Percentiles rank a stretch among this genome's conserved stretches.
Evolutionary conservation across 2,888 invertebrate species (phyloP).

Genomic region (Gandaritis pyraliata): DNA sequence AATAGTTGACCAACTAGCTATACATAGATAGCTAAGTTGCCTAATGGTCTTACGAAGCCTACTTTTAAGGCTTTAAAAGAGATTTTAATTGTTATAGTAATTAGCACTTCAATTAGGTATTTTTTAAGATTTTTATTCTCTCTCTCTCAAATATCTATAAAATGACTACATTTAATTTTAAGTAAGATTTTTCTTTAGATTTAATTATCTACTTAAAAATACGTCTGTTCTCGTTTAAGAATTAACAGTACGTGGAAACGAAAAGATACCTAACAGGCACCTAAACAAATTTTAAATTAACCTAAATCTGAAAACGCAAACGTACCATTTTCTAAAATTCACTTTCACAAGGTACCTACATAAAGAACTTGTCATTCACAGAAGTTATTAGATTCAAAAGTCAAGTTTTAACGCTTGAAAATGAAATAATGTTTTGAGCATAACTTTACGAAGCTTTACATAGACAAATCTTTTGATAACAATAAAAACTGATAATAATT

Average conservation of each 20-base stretch:
- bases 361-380: slow-evolving; percentile 50
- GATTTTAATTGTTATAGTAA: slow-evolving; percentile 4
- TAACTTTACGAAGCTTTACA: slow-evolving; percentile 54
- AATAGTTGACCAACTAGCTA: slow-evolving; percentile 10
- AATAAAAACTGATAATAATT: slow-evolving; percentile 22
- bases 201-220: neutral
- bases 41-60: slow-evolving; percentile 22
- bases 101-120: slow-evolving; percentile 30
- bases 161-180: slow-evolving; percentile 1
- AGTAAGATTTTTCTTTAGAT: slow-evolving; percentile 2
- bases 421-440: slow-evolving; percentile 44
- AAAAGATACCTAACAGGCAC: slow-evolving; percentile 8
- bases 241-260: slow-evolving; percentile 4
- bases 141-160: slow-evolving; percentile 51
- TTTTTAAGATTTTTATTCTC: slow-evolving; percentile 55
- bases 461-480: slow-evolving; percentile 18
- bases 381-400: slow-evolving; percentile 43
- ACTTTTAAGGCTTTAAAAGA: slow-evolving; percentile 16
- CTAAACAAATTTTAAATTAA: slow-evolving; percentile 9
- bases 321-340: slow-evolving; percentile 28
- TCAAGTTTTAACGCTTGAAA: slow-evolving; percentile 35
- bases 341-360: slow-evolving; percentile 33
- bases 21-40: slow-evolving; percentile 12
- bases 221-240: slow-evolving; percentile 7
- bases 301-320: slow-evolving; percentile 5